Evolutionary conservation across 2,888 invertebrate species (phyloP).

Genomic region (Trileptium ribeirensis): DNA sequence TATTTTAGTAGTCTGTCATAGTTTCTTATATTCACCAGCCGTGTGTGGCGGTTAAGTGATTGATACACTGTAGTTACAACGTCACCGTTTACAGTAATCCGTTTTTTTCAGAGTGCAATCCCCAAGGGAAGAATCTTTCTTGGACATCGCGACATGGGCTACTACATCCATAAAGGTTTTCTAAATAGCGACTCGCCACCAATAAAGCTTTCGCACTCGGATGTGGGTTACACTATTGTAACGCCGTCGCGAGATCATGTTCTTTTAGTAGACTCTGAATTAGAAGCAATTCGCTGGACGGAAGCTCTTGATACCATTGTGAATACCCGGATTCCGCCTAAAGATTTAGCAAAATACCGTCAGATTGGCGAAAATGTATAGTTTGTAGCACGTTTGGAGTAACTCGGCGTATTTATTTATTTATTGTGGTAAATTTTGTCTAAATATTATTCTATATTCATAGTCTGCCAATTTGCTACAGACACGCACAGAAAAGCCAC

Average conservation of each 20-base stretch:
- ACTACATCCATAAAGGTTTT: slow-evolving; percentile 10
- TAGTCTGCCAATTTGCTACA: too few species aligned
- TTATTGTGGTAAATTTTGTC: too few species aligned
- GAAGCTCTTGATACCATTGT: slow-evolving; percentile 8
- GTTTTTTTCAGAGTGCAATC: slow-evolving; percentile 6
- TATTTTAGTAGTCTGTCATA: too few species aligned
- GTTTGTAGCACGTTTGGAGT: too few species aligned
- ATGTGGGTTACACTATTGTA: neutral
- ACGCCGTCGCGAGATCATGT: slow-evolving; percentile 11
- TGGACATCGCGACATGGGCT: slow-evolving; percentile 17
- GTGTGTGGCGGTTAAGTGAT: too few species aligned
- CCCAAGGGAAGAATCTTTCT: slow-evolving; percentile 14
- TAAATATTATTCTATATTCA: too few species aligned
- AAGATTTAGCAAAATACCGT: slow-evolving; percentile 7
- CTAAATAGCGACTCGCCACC: neutral
- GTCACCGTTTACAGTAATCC: too few species aligned
- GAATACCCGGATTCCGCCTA: neutral
- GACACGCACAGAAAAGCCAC: too few species aligned
- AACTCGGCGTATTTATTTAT: too few species aligned
- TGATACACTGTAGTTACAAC: too few species aligned
- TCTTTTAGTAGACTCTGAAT: neutral
- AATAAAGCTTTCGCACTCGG: neutral
- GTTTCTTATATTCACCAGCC: too few species aligned
- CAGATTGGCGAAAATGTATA: slow-evolving; percentile 10
- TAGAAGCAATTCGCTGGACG: slow-evolving; percentile 4